These are phyloP conservation scores for Tiphia femorata DNA, from an alignment of 2,888 invertebrate species.

Conservation along the genomic window DNA sequence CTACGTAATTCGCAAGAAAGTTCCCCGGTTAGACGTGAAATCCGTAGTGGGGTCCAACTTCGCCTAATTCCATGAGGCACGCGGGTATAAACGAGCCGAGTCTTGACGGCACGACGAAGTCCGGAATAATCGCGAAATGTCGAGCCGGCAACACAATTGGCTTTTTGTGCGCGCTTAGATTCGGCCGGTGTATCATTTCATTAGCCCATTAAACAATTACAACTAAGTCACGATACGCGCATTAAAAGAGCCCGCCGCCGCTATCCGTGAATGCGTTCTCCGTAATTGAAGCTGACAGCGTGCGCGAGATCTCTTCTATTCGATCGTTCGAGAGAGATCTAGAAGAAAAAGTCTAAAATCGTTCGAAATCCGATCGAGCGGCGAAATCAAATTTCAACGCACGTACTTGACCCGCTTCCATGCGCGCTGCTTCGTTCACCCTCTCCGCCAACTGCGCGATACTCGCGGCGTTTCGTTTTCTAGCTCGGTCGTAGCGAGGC, in stretches of 20 bases:
- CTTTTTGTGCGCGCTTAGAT: conserved; percentile 55
- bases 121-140: conserved; percentile 41
- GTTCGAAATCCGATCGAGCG: too few species aligned
- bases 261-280: conserved; percentile 53
- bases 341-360: too few species aligned
- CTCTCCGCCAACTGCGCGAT: too few species aligned
- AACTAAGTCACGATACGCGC: conserved; percentile 29
- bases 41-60: too few species aligned
- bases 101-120: too few species aligned
- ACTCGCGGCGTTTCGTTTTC: too few species aligned
- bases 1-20: not conserved
- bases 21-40: not conserved
- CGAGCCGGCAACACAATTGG: conserved; percentile 40
- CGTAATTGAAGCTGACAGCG: conserved; percentile 51
- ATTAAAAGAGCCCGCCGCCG: conserved; percentile 35
- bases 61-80: too few species aligned
- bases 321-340: not conserved
- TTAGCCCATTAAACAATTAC: conserved; percentile 63
- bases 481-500: too few species aligned
- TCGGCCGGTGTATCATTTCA: conserved; percentile 61
- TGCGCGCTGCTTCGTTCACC: too few species aligned
- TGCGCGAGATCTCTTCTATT: conserved; percentile 25
- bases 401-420: too few species aligned
- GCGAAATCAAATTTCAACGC: too few species aligned
- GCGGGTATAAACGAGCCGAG: too few species aligned